phyloP scores from a whole-genome alignment of 2,797 vertebrate species.

The Epinephelus coioides region DNA sequence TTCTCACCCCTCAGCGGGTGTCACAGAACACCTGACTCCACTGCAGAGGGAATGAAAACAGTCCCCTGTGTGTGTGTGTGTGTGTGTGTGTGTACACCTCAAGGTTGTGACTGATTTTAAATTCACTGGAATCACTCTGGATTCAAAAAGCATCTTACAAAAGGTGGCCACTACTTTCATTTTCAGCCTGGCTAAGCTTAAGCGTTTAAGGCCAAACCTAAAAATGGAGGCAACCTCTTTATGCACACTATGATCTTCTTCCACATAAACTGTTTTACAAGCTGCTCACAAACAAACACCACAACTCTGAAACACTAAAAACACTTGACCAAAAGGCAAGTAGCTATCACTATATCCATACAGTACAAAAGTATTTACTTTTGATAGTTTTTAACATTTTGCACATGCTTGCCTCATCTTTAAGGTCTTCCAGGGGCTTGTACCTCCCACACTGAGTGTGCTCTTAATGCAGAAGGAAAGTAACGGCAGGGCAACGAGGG shows the following conservation, averaged over 20 bases:
- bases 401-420: background rate
- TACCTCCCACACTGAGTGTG: too few species aligned
- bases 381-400: background rate
- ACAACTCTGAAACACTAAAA: background rate
- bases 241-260: background rate
- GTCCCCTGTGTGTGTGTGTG: background rate
- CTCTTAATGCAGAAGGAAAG: too few species aligned
- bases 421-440: background rate
- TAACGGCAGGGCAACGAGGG: too few species aligned
- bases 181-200: background rate
- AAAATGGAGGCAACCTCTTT: too few species aligned
- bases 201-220: too few species aligned
- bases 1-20: slow-evolving; percentile 20
- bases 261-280: background rate
- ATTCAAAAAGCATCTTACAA: too few species aligned
- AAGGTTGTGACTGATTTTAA: too few species aligned
- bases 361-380: background rate
- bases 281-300: background rate
- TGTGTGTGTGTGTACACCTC: too few species aligned
- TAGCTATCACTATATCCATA: background rate
- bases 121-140: too few species aligned
- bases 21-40: slow-evolving; percentile 33
- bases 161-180: background rate
- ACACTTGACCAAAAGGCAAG: background rate
- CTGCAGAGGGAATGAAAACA: slow-evolving; percentile 20